Evolutionary conservation across 92 coral and sea anemone genomes (phyloP), one percentile per base, ranked within the genome.

Genomic region (Plumapathes pennacea): DNA sequence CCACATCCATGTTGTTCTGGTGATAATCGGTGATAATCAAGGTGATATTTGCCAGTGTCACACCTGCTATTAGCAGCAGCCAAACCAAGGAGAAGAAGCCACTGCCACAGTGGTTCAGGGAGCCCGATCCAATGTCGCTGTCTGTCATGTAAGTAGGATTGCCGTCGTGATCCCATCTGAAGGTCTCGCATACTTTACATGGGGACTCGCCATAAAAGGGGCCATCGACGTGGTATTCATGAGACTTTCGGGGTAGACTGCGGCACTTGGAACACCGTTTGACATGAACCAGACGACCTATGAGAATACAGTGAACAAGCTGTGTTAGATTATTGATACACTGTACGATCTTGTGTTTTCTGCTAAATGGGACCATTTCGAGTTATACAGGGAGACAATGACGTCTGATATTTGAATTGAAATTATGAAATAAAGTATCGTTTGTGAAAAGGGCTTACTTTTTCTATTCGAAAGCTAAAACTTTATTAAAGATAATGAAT

Each of bases 21-120:
- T 38, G 49, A 56, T 32, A 87, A 13, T 65, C 45, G 21, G 54
- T 31, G 11, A 76, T 34, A 22, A 78, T 62, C 36, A 62, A n/a
- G 5, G 59, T 60, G 48, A 78, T 50, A 33, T 68, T 66, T 1
- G 80, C 48, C 3, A 69, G 14, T 34, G 96, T 87, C 25, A 80
- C 62, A 11, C 51, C 69, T 0, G 84, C 38, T 40, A 87, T 77
- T 5, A 55, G 13, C 4, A 83, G 47, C 11, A 87, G 74, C 96
- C 96, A 87, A n/a, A 87, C 9, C 65, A 81, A 62, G 0, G 96
- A 87, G 7, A 87, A 22, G 19, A 78, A 46, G 5, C 90, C 89
- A 54, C 90, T 87, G 19, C 90, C 96, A 38, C 81, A 71, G 67
- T 87, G 96, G 59, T 87, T 87, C 24, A 87, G 68, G 38, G 84